phyloP scores from a whole-genome alignment of 2,113 vertebrate genomes.

The Serilophus lunatus region DNA sequence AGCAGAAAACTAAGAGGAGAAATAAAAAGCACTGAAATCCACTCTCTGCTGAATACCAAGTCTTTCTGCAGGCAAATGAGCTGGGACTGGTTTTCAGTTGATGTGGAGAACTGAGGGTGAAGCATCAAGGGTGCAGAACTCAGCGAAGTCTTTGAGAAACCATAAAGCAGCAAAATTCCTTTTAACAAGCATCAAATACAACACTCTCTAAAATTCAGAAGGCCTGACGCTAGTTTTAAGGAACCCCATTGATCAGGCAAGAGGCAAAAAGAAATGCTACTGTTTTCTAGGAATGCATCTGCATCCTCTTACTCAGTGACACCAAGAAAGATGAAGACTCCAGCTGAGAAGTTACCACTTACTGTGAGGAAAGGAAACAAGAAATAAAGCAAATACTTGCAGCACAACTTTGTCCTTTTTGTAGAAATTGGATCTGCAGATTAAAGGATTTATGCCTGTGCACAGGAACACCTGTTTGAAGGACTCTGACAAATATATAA shows the following conservation, averaged over 20 bases:
- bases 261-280: neutral
- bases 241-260: neutral
- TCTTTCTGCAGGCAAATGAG: neutral
- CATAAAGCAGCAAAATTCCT: neutral
- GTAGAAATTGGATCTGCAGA: neutral
- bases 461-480: neutral
- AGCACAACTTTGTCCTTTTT: neutral
- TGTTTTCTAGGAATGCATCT: neutral
- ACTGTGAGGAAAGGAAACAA: neutral
- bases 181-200: neutral
- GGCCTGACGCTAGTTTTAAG: neutral
- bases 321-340: neutral
- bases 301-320: neutral
- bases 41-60: neutral
- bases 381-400: neutral
- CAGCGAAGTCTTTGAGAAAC: neutral
- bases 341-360: neutral
- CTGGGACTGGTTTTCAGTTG: neutral
- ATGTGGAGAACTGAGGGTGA: neutral
- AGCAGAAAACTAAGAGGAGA: neutral
- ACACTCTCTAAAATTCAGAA: neutral
- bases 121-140: neutral
- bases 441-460: neutral
- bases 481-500: neutral
- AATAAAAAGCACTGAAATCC: neutral